A percentile compares a stretch with the other conserved stretches of the same genome.
Conservation (phyloP, 2,797 vertebrate species). For the Rhadinocentrus ornatus region DNA sequence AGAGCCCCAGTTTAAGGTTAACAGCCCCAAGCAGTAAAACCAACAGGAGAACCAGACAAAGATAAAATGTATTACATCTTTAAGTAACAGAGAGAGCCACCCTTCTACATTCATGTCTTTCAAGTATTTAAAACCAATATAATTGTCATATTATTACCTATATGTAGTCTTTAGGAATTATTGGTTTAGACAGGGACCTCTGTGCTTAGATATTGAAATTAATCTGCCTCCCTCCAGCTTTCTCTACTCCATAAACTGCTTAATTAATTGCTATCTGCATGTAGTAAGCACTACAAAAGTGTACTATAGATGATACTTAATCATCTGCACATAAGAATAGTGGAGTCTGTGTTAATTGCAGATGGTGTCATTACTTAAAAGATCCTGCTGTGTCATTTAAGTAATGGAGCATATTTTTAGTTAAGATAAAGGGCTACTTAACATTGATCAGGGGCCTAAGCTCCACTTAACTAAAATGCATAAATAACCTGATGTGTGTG, state of each 20-base stretch:
- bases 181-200: constrained; percentile 36
- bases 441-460: constrained; percentile 65
- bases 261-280: constrained; percentile 54
- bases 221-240: constrained; percentile 20
- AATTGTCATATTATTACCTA: constrained; percentile 22
- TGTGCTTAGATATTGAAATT: constrained; percentile 47
- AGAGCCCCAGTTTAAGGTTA: constrained; percentile 4
- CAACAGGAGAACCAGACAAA: constrained; percentile 22
- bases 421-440: constrained; percentile 63
- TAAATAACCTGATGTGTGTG: constrained; percentile 53
- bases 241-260: constrained; percentile 35
- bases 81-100: constrained; percentile 1
- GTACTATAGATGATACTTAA: constrained; percentile 52
- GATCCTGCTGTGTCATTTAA: constrained; percentile 58
- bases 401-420: constrained; percentile 70
- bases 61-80: constrained; percentile 10
- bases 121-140: constrained; percentile 27
- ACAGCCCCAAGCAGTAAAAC: not conserved
- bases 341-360: constrained; percentile 51
- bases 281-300: constrained; percentile 37
- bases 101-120: constrained; percentile 11
- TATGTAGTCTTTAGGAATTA: constrained; percentile 13
- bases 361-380: constrained; percentile 51
- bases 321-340: constrained; percentile 33
- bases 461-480: constrained; percentile 44